Conservation (phyloP, 2,888 invertebrate genomes). For the Lepidochitona cinerea region DNA sequence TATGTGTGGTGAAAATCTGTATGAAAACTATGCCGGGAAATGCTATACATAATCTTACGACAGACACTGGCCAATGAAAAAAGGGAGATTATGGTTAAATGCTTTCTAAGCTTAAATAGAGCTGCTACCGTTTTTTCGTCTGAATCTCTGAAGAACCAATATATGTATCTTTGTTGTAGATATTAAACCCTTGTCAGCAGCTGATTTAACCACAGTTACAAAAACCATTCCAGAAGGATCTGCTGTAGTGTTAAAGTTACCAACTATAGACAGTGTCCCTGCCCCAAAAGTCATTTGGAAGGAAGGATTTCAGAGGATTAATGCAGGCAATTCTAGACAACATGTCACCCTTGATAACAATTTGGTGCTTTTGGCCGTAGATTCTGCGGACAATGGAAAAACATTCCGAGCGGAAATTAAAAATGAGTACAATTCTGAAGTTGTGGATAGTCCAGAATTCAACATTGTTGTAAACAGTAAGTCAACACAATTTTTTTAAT, state of each 20-base stretch:
- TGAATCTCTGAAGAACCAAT: too few species aligned
- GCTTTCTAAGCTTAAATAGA: too few species aligned
- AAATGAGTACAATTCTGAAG: not conserved
- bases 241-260: not conserved
- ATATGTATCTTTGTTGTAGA: not conserved
- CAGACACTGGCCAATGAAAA: too few species aligned
- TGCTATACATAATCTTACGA: too few species aligned
- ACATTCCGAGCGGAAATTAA: not conserved
- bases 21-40: too few species aligned
- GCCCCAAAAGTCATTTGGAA: not conserved
- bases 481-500: too few species aligned
- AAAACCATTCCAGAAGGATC: not conserved
- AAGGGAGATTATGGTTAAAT: too few species aligned
- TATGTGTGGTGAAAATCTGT: too few species aligned
- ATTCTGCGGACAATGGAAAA: not conserved
- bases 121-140: too few species aligned
- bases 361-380: not conserved
- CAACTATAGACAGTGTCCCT: not conserved
- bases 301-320: not conserved
- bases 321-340: not conserved
- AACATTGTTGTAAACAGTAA: not conserved
- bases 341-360: not conserved
- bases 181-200: not conserved
- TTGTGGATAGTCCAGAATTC: not conserved
- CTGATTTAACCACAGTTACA: not conserved